Percentiles rank a stretch among this genome's conserved stretches.
Evolutionary conservation across 2,797 vertebrate genomes (phyloP).

Genomic region (Alca torda): DNA sequence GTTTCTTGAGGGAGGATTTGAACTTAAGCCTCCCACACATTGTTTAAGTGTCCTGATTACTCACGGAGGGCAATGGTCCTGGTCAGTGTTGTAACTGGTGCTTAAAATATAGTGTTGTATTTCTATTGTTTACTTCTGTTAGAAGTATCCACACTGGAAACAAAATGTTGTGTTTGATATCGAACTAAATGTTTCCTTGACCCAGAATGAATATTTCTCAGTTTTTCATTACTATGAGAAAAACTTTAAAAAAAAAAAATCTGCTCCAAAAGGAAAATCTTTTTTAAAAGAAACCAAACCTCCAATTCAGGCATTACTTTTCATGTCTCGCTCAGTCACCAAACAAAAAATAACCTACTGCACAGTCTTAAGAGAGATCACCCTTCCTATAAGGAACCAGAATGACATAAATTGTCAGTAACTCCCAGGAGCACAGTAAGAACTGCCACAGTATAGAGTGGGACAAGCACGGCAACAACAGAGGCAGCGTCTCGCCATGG

Average conservation of each 20-base stretch:
- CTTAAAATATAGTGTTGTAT: neutral
- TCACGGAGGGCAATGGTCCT: neutral
- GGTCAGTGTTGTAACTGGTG: neutral
- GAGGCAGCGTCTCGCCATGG: rapidly evolving
- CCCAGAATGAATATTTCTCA: neutral
- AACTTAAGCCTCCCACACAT: neutral
- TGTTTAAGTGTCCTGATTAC: neutral
- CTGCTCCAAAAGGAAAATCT: neutral
- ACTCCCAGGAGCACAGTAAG: neutral
- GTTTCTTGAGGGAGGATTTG: neutral
- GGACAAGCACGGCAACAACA: neutral
- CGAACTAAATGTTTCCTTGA: neutral
- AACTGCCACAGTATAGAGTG: neutral
- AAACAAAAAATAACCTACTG: neutral
- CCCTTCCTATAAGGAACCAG: neutral
- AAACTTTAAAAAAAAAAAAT: neutral
- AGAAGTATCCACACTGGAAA: neutral
- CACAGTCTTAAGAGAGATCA: neutral
- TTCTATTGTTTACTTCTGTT: neutral
- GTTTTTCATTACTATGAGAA: neutral
- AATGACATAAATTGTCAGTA: neutral
- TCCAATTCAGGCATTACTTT: neutral
- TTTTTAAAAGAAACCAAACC: neutral
- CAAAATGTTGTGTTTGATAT: neutral
- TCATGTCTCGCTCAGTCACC: neutral